Evolutionary conservation across 2,888 invertebrate species (phyloP).

Genomic region (Drosophila affinis): DNA sequence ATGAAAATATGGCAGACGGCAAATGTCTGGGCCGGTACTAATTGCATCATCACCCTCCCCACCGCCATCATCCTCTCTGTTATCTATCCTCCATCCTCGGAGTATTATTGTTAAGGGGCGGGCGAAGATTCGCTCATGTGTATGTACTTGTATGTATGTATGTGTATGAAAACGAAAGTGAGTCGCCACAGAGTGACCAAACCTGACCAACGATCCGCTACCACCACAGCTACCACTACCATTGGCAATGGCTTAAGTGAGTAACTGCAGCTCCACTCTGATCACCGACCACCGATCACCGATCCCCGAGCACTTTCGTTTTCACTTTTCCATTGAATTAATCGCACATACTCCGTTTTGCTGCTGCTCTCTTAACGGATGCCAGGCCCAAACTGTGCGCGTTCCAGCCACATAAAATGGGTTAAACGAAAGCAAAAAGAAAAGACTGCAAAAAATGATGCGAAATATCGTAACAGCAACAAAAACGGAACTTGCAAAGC

Average conservation of each 20-base stretch:
- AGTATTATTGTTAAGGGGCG: neutral
- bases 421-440: slow-evolving; percentile 76
- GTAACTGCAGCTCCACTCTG: slow-evolving; percentile 58
- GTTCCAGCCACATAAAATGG: slow-evolving; percentile 68
- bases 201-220: slow-evolving; percentile 45
- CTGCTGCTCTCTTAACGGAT: slow-evolving; percentile 60
- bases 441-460: slow-evolving; percentile 49
- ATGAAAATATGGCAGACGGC: neutral
- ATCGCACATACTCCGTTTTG: slow-evolving; percentile 49
- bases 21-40: slow-evolving; percentile 47
- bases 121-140: slow-evolving; percentile 34
- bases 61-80: too few relatives aligned
- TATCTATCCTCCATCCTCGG: neutral
- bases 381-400: slow-evolving; percentile 30
- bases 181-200: slow-evolving; percentile 40
- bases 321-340: slow-evolving; percentile 80
- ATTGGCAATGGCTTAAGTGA: slow-evolving; percentile 24
- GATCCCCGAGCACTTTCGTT: slow-evolving; percentile 72
- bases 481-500: slow-evolving; percentile 65
- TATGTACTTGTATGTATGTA: neutral
- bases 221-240: slow-evolving; percentile 6
- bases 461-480: slow-evolving; percentile 67
- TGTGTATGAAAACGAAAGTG: slow-evolving; percentile 67
- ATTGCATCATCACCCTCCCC: slow-evolving; percentile 62
- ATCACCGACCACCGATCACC: slow-evolving; percentile 31